A percentile compares a stretch with the other conserved stretches of the same genome.
These are phyloP conservation scores for Phenacoccus solenopsis DNA, from an alignment of 1,140 invertebrate species.

Conservation along the genomic window DNA sequence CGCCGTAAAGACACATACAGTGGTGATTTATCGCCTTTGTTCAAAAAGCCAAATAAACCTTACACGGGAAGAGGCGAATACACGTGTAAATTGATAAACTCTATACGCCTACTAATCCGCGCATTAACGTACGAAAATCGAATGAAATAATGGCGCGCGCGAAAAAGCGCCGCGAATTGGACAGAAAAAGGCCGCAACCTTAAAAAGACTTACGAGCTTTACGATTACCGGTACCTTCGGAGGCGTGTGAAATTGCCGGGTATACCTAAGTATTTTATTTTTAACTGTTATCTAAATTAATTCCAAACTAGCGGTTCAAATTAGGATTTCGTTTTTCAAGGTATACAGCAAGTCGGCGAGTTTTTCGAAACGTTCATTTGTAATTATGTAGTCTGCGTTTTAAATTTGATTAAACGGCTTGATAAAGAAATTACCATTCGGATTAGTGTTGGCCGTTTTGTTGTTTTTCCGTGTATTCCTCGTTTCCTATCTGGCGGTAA, in stretches of 20 bases:
- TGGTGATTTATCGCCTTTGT: too few species aligned
- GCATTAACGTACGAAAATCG: neutral
- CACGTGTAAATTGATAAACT: conserved; percentile 3
- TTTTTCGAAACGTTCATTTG: neutral
- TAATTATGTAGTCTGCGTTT: neutral
- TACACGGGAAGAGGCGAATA: too few species aligned
- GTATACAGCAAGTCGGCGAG: neutral
- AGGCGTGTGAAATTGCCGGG: neutral
- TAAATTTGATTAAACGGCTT: neutral
- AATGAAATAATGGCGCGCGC: neutral
- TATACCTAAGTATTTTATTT: neutral
- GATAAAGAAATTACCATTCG: neutral
- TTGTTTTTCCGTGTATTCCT: neutral
- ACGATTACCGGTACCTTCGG: neutral
- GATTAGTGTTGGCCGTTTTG: neutral
- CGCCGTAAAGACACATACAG: too few species aligned
- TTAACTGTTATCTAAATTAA: conserved; percentile 3
- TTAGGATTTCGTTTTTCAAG: neutral
- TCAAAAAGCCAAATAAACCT: too few species aligned
- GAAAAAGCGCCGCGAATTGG: neutral
- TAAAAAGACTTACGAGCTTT: neutral
- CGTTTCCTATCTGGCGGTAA: neutral
- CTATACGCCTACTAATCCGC: neutral
- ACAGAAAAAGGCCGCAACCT: neutral
- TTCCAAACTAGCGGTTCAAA: neutral